Percentiles rank a stretch among this genome's conserved stretches.
Evolutionary conservation across 64 coral and sea anemone genomes (phyloP).

Genomic region (Dendrophyllia cribrosa): DNA sequence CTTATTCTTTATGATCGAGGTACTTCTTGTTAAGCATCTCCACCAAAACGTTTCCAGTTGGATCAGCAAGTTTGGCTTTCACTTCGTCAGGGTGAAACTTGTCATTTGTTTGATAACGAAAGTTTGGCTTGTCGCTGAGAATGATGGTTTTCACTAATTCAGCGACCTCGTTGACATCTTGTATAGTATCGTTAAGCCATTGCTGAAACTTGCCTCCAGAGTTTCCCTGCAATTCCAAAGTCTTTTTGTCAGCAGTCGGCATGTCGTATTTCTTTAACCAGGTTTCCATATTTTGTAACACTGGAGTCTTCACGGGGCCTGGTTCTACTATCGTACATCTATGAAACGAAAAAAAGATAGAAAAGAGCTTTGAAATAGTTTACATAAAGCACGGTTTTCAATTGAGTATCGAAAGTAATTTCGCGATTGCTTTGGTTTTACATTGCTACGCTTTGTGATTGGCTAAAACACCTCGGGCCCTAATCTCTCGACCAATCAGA

Average conservation of each 20-base stretch:
- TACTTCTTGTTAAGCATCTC: background rate
- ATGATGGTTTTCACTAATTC: slow-evolving; percentile 61
- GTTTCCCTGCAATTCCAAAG: slow-evolving; percentile 37
- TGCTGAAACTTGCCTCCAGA: background rate
- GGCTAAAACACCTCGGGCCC: no score
- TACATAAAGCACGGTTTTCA: no score
- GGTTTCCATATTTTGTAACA: background rate
- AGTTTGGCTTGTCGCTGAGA: slow-evolving; percentile 45
- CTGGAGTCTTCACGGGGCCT: slow-evolving; percentile 44
- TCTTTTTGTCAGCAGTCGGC: slow-evolving; percentile 64
- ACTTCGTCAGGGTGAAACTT: slow-evolving; percentile 49
- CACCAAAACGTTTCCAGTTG: slow-evolving; percentile 52
- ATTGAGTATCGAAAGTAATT: no score
- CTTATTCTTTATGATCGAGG: background rate
- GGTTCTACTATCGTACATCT: slow-evolving; percentile 75
- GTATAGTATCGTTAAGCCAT: background rate
- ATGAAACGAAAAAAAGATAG: background rate
- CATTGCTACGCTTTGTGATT: no score
- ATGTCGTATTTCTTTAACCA: slow-evolving; percentile 47
- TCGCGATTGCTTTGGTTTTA: no score
- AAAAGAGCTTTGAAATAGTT: no score
- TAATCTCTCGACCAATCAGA: no score
- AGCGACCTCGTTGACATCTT: slow-evolving; percentile 66
- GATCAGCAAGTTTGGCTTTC: slow-evolving; percentile 60
- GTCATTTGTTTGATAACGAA: slow-evolving; percentile 71